Percentiles rank a stretch among this genome's conserved stretches.
Evolutionary conservation across 2,797 vertebrate species (phyloP).

Genomic region (Eospalax fontanierii): DNA sequence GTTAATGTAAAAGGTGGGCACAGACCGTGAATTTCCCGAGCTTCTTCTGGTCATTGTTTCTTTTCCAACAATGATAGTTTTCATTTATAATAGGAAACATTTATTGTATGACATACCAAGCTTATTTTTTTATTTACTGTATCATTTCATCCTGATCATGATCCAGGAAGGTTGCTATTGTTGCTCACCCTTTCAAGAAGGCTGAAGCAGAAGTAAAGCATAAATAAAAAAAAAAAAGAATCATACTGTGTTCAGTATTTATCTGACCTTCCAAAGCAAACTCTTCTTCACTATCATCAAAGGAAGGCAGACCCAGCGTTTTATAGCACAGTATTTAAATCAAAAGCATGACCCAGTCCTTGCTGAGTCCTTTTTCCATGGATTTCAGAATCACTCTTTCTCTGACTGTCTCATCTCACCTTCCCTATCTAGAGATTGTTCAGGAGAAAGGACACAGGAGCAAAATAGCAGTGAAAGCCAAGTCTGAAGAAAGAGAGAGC

Average conservation of each 20-base stretch:
- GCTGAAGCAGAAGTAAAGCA: not conserved
- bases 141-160: not conserved
- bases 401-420: not conserved
- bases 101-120: not conserved
- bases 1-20: not conserved
- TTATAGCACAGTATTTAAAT: not conserved
- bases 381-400: not conserved
- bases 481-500: not conserved
- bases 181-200: not conserved
- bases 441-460: not conserved
- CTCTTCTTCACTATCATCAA: not conserved
- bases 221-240: not conserved
- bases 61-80: not conserved
- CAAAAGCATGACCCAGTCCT: not conserved
- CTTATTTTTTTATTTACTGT: not conserved
- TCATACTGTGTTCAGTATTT: not conserved
- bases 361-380: not conserved
- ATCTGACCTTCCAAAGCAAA: not conserved
- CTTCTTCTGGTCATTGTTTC: not conserved
- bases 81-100: not conserved
- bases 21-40: not conserved
- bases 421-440: not conserved
- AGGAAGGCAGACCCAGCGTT: not conserved
- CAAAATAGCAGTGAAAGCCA: not conserved
- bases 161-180: not conserved